phyloP scores from a whole-genome alignment of 2,888 invertebrate genomes.

The Lumbricus terrestris region DNA sequence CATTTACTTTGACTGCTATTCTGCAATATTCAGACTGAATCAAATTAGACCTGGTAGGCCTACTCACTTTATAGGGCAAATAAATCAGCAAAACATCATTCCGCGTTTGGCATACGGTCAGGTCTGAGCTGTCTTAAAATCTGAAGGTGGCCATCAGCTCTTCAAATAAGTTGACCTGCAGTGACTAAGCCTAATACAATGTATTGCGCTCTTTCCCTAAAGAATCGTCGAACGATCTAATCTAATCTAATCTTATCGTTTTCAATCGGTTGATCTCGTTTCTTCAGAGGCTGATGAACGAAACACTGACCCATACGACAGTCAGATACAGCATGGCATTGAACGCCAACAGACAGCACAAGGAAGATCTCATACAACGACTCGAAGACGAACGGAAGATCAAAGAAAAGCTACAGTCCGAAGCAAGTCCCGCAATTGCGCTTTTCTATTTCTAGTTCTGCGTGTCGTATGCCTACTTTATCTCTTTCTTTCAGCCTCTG shows the following conservation, averaged over 20 bases:
- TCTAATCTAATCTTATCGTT: too few species aligned
- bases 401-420: not conserved
- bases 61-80: too few species aligned
- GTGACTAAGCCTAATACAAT: too few species aligned
- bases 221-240: not conserved
- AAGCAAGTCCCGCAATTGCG: not conserved
- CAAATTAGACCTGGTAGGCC: too few species aligned
- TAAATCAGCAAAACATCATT: too few species aligned
- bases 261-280: not conserved
- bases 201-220: not conserved
- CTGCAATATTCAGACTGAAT: too few species aligned
- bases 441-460: not conserved
- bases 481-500: not conserved
- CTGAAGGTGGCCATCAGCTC: too few species aligned
- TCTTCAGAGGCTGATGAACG: not conserved
- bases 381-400: not conserved
- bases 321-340: not conserved
- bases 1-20: too few species aligned
- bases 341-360: not conserved
- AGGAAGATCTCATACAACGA: not conserved
- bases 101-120: too few species aligned
- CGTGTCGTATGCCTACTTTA: too few species aligned
- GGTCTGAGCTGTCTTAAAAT: too few species aligned
- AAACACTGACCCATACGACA: not conserved
- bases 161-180: too few species aligned